These are phyloP conservation scores for Terebella lapidaria DNA, from an alignment of 2,888 invertebrate species.

Conservation along the genomic window DNA sequence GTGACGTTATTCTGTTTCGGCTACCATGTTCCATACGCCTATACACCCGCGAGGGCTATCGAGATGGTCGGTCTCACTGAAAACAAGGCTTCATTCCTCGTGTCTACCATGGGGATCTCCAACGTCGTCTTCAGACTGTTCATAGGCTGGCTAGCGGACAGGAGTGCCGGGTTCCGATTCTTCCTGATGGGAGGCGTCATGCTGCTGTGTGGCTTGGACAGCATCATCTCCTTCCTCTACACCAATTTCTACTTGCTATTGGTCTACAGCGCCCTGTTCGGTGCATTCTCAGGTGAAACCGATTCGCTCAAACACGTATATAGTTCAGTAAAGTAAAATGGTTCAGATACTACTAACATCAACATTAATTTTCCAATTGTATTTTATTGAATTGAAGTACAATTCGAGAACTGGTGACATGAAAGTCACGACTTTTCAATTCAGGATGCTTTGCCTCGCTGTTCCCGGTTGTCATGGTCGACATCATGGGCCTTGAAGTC, in stretches of 20 bases:
- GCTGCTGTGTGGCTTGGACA: slow-evolving; percentile 6
- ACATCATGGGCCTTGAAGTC: background rate
- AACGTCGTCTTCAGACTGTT: slow-evolving; percentile 16
- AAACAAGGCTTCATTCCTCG: slow-evolving; percentile 3
- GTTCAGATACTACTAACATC: background rate
- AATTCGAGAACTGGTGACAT: no score
- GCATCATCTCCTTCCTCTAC: slow-evolving; percentile 6
- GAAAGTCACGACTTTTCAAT: no score
- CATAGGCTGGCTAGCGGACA: slow-evolving; percentile 20
- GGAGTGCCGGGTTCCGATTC: slow-evolving; percentile 4
- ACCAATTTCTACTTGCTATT: slow-evolving; percentile 3
- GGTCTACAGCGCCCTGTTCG: slow-evolving; percentile 7
- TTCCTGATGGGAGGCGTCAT: background rate
- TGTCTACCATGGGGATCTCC: slow-evolving; percentile 14
- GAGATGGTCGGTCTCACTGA: background rate
- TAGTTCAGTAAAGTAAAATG: no score
- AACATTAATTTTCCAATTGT: background rate
- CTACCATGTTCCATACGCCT: slow-evolving; percentile 25
- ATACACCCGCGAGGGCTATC: slow-evolving; percentile 17
- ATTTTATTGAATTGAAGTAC: no score
- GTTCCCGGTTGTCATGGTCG: slow-evolving; percentile 4
- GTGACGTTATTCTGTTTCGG: slow-evolving; percentile 20
- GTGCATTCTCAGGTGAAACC: slow-evolving; percentile 1
- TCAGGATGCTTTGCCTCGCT: slow-evolving; percentile 2
- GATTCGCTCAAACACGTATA: background rate